A percentile compares a stretch with the other conserved stretches of the same genome.
Evolutionary conservation across 2,888 invertebrate species (phyloP).

Genomic region (Osmoderma eremita): DNA sequence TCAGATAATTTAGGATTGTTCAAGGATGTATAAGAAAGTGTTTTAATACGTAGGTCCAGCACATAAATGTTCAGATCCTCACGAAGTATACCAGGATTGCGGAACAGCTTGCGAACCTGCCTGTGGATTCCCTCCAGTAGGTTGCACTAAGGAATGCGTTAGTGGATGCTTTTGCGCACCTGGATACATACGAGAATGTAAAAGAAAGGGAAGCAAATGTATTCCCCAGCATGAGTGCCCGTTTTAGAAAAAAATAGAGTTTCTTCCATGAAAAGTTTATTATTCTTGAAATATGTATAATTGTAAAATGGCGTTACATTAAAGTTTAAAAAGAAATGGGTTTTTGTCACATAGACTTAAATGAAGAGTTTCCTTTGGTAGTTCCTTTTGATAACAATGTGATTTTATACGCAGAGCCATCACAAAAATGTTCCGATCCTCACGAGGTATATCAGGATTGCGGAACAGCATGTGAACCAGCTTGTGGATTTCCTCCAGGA

Average conservation of each 20-base stretch:
- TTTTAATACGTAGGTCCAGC: not conserved
- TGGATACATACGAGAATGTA: conserved; percentile 4
- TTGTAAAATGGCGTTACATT: too few relatives aligned
- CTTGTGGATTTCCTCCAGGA: conserved; percentile 6
- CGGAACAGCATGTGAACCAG: conserved; percentile 35
- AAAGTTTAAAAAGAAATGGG: too few relatives aligned
- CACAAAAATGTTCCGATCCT: conserved; percentile 14
- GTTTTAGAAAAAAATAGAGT: too few relatives aligned
- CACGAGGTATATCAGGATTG: conserved; percentile 20
- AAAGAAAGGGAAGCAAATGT: too few relatives aligned
- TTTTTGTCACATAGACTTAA: too few relatives aligned
- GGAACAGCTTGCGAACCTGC: not conserved
- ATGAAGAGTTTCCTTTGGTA: not conserved
- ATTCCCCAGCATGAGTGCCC: too few relatives aligned
- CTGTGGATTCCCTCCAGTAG: not conserved
- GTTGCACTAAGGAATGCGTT: not conserved
- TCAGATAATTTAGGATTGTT: too few relatives aligned
- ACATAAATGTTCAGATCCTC: not conserved
- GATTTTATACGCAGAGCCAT: not conserved
- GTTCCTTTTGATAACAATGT: too few relatives aligned
- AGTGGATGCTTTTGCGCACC: conserved; percentile 40
- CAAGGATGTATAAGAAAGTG: too few relatives aligned
- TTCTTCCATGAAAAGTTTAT: too few relatives aligned
- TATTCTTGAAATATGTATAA: too few relatives aligned
- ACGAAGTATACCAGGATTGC: conserved; percentile 2